phyloP scores from a whole-genome alignment of 2,888 invertebrate species.

The Agonopterix alstromeriana region DNA sequence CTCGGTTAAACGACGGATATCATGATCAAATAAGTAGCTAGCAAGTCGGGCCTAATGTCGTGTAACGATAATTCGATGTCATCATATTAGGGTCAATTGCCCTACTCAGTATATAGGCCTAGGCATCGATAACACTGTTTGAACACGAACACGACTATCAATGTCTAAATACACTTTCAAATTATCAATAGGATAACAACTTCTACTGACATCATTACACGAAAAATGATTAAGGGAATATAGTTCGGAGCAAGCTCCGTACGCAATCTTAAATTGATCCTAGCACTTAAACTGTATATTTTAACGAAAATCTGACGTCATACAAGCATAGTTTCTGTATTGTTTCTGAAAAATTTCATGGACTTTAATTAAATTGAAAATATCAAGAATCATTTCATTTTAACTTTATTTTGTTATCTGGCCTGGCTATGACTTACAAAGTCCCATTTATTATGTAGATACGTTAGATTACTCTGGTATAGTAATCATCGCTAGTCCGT shows the following conservation, averaged over 20 bases:
- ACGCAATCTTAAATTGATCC: no score
- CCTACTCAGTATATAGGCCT: conserved; percentile 40
- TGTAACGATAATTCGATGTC: conserved; percentile 45
- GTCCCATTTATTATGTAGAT: not conserved
- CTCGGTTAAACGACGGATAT: no score
- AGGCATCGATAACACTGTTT: conserved; percentile 46
- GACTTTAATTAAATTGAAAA: no score
- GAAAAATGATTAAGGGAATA: not conserved
- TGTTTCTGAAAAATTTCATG: no score
- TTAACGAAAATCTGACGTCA: no score
- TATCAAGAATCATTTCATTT: not conserved
- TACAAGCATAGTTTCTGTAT: no score
- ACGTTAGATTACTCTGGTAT: not conserved
- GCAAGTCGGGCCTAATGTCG: not conserved
- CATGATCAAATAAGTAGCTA: not conserved
- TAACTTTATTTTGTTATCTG: no score
- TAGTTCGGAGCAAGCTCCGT: no score
- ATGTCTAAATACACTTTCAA: conserved; percentile 35
- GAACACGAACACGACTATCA: conserved; percentile 27
- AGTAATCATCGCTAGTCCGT: conserved; percentile 14
- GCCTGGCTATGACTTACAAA: no score
- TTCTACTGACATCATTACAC: conserved; percentile 21
- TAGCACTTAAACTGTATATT: no score
- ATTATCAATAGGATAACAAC: conserved; percentile 33
- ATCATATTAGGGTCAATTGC: conserved; percentile 64